These are phyloP conservation scores for Peromyscus nudipes DNA, from an alignment of 2,797 vertebrate species.

Conservation along the genomic window DNA sequence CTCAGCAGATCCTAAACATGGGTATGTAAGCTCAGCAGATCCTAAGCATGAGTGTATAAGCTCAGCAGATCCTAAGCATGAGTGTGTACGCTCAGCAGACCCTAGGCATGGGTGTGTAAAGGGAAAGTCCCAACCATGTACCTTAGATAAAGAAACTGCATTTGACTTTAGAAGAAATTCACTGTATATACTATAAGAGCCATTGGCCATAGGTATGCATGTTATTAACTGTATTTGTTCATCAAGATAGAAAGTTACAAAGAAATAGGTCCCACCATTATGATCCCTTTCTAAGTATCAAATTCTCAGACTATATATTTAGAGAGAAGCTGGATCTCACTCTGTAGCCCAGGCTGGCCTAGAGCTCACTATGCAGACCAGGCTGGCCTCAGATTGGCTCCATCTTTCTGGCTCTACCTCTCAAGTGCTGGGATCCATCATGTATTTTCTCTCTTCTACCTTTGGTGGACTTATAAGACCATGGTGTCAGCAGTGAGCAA, in stretches of 20 bases:
- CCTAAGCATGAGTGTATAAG: too few species aligned
- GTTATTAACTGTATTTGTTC: neutral
- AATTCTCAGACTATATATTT: neutral
- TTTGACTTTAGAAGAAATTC: neutral
- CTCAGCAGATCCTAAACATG: too few species aligned
- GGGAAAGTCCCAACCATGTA: neutral
- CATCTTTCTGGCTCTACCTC: neutral
- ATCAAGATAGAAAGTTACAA: constrained; percentile 21
- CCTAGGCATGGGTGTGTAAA: neutral
- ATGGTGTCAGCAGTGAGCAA: neutral
- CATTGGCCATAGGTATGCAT: neutral
- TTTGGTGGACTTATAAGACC: neutral
- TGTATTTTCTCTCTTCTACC: neutral
- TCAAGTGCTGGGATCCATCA: neutral
- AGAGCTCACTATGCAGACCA: neutral
- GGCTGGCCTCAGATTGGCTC: neutral
- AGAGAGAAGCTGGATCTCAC: neutral
- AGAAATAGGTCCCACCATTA: neutral
- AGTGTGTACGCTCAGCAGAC: too few species aligned
- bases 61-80: too few species aligned
- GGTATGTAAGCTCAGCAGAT: too few species aligned
- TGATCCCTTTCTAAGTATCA: neutral
- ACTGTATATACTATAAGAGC: neutral
- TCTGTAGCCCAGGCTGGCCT: neutral
- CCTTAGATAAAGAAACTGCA: neutral